Base-by-base conservation (phyloP, 2,113 vertebrate species). In the Hiodon tergisus region DNA sequence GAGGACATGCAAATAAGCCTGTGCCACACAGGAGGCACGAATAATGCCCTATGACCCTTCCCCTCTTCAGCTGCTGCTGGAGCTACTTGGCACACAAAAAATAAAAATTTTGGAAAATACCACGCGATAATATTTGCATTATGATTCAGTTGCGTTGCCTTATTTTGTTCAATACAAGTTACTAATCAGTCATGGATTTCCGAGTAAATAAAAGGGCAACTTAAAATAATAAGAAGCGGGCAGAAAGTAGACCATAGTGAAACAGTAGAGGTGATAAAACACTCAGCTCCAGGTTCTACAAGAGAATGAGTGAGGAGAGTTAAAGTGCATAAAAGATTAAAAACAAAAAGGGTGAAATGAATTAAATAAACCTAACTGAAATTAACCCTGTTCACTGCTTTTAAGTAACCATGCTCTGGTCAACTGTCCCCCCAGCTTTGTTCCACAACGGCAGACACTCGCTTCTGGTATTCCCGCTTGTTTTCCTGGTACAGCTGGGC, bases 401-500 rank as follows among this genome's bases (percentile, higher is more conserved):
- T 47, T 79, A 82, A 85, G 85, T 16, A 55, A 51, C 7, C 5
- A 55, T 5, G 17, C 83, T 76, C 83, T 85, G 90, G 94, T 99
- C 96, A 99, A 93, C 95, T 97, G 84, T 98, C 97, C 83, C 94
- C 93, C 96, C 97, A 99, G 88, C 96, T 98, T 92, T 98, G 97
- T 93, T 99, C 97, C 87, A 98, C 97, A 81, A 99, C 95, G 78
- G 97, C 96, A 70, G 97, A 99, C 78, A 99, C 97, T 52, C 95
- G 93, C 85, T 99, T 99, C 87, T 99, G 95, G 53, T 98, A 98
- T 86, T 99, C 97, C 77, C 97, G 91, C 87, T 98, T 99, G 86
- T 98, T 98, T 90, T 99, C 97, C 87, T 99, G 97, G 90, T 98
- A 99, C 84, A 99, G 94, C 85, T 98, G 97, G 74, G 97, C 96